A percentile compares a stretch with the other conserved stretches of the same genome.
Evolutionary conservation across 2,888 invertebrate species (phyloP).

Genomic region (Adela reaumurella): DNA sequence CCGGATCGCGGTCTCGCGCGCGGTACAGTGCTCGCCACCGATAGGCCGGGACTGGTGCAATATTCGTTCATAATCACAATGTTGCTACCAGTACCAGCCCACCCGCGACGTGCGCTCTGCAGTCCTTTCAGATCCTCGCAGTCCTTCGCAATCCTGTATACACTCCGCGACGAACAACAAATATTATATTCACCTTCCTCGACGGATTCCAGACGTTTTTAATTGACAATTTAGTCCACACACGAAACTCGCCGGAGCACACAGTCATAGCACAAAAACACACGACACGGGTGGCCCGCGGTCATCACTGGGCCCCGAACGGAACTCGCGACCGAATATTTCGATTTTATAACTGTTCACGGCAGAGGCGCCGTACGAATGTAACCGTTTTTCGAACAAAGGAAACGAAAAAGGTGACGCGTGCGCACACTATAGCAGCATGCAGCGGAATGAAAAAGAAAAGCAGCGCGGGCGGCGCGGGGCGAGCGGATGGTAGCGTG

Average conservation of each 20-base stretch:
- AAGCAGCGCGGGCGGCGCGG: slow-evolving; percentile 29
- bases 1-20: too few relatives aligned
- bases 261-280: not conserved
- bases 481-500: slow-evolving; percentile 48
- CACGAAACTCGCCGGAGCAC: slow-evolving; percentile 12
- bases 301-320: not conserved
- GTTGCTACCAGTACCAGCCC: slow-evolving; percentile 54
- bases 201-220: slow-evolving; percentile 1
- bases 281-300: not conserved
- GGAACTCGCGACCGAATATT: not conserved
- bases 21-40: slow-evolving; percentile 31
- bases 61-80: slow-evolving; percentile 46
- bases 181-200: slow-evolving; percentile 19
- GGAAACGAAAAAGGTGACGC: slow-evolving; percentile 14
- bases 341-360: not conserved
- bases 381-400: slow-evolving; percentile 16
- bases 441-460: slow-evolving; percentile 27
- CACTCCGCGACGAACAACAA: slow-evolving; percentile 16
- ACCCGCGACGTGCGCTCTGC: slow-evolving; percentile 31
- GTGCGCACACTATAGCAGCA: slow-evolving; percentile 22
- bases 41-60: slow-evolving; percentile 60
- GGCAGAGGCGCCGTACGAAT: not conserved
- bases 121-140: slow-evolving; percentile 17
- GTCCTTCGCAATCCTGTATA: slow-evolving; percentile 11
- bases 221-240: slow-evolving; percentile 15